Conservation (phyloP, 2,888 invertebrate species). For the Ormyrus labotus region DNA sequence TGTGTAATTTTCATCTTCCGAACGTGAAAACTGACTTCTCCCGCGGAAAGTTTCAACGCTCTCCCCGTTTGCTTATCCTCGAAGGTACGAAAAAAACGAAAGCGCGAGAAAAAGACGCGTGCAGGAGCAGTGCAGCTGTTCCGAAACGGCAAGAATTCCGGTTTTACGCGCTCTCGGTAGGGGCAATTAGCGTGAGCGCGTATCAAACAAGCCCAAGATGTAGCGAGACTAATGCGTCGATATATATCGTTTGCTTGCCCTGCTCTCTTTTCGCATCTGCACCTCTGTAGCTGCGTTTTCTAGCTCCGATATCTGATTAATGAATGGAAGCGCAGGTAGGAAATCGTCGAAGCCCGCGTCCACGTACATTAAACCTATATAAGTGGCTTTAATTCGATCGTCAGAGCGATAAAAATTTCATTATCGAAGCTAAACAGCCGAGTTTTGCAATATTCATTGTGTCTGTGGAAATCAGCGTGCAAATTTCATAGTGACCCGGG, state of each 20-base stretch:
- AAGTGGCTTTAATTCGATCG: too few species aligned
- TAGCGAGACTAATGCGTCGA: conserved; percentile 56
- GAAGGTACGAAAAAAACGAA: conserved; percentile 1
- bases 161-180: conserved; percentile 52
- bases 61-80: too few species aligned
- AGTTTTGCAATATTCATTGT: too few species aligned
- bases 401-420: too few species aligned
- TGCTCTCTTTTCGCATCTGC: background rate
- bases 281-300: background rate
- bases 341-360: too few species aligned
- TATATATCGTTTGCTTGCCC: conserved; percentile 64
- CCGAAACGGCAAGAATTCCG: conserved; percentile 47
- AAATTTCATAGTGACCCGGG: too few species aligned
- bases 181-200: conserved; percentile 65
- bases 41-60: too few species aligned
- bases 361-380: too few species aligned
- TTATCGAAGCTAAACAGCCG: too few species aligned
- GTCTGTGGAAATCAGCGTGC: too few species aligned
- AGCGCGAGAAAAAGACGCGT: conserved; percentile 18
- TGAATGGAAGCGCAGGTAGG: background rate
- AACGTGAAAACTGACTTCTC: too few species aligned
- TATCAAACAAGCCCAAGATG: conserved; percentile 58
- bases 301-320: conserved; percentile 24
- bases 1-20: too few species aligned
- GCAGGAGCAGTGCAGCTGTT: conserved; percentile 1